Evolutionary conservation across 2,113 vertebrate genomes (phyloP).

Genomic region (Hippotragus niger): DNA sequence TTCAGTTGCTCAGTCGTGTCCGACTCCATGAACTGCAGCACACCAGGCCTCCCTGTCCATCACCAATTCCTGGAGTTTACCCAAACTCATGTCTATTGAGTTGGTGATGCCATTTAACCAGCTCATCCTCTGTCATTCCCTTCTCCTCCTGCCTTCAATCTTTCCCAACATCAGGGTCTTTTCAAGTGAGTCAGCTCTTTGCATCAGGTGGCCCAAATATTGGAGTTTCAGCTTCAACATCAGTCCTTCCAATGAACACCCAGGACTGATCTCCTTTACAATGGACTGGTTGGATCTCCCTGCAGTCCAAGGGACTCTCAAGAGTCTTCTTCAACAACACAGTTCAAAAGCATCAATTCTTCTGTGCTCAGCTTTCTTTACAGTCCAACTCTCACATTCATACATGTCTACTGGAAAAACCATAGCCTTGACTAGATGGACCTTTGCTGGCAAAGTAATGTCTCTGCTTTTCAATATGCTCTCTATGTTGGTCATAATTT

Average conservation of each 20-base stretch:
- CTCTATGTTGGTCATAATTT: accelerated
- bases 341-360: not conserved
- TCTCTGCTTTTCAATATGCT: not conserved
- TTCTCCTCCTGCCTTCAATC: not conserved
- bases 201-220: not conserved
- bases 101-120: accelerated
- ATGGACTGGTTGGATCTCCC: not conserved
- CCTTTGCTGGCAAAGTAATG: not conserved
- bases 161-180: not conserved
- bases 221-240: not conserved
- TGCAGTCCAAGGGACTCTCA: not conserved
- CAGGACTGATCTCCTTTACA: not conserved
- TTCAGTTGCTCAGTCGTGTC: accelerated
- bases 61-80: not conserved
- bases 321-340: not conserved
- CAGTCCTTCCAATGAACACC: not conserved
- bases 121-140: not conserved
- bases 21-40: not conserved
- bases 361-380: not conserved
- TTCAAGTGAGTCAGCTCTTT: not conserved
- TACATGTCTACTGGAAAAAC: not conserved
- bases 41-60: not conserved
- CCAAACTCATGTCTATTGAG: not conserved
- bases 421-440: not conserved
- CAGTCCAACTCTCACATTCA: not conserved